Evolutionary conservation across 2,113 vertebrate genomes (phyloP).

Genomic region (Barnardius zonarius): DNA sequence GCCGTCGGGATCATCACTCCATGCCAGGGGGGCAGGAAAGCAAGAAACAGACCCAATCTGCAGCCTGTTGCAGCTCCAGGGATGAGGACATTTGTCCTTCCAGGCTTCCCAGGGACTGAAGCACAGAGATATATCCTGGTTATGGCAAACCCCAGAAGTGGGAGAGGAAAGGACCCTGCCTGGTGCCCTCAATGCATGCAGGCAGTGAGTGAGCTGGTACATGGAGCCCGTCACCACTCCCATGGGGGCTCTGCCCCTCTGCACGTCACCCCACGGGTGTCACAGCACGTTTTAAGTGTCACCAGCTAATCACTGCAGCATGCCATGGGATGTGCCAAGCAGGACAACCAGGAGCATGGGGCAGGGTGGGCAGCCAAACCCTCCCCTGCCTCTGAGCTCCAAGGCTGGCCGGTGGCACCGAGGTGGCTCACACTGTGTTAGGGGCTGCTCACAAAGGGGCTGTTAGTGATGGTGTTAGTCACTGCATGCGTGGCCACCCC

Average conservation of each 20-base stretch:
- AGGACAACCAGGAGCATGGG: neutral
- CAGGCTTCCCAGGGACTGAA: neutral
- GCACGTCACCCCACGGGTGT: neutral
- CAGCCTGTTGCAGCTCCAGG: neutral
- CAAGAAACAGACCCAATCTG: neutral
- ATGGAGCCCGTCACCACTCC: neutral
- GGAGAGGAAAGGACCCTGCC: fast-evolving
- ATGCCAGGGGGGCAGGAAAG: neutral
- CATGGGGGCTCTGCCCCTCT: neutral
- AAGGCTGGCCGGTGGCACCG: neutral
- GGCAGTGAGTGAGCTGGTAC: neutral
- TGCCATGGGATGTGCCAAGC: neutral
- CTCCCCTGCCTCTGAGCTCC: neutral
- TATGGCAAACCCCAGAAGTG: neutral
- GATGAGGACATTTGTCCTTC: neutral
- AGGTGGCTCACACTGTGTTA: neutral
- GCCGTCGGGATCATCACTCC: neutral
- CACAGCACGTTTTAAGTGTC: constrained; percentile 28
- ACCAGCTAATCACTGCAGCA: neutral
- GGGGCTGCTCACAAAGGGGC: neutral
- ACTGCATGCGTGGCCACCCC: neutral
- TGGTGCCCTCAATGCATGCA: neutral
- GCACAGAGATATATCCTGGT: fast-evolving
- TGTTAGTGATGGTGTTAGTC: constrained; percentile 6
- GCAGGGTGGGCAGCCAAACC: neutral